Evolutionary conservation across 2,888 invertebrate species (phyloP).

Genomic region (Drosophila quasianomalipes): DNA sequence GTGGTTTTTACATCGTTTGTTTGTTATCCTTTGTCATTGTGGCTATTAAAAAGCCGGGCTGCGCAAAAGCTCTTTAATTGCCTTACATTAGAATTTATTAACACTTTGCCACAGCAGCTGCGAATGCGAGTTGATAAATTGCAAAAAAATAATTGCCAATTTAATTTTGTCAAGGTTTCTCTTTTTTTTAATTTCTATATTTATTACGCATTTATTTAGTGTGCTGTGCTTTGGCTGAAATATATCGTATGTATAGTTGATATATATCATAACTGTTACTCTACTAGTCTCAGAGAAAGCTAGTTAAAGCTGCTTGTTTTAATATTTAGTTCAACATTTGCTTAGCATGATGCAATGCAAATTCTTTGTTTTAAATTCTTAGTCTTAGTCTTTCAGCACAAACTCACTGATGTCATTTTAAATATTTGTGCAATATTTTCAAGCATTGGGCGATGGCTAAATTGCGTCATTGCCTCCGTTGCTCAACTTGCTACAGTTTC

Average conservation of each 20-base stretch:
- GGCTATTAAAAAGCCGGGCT: conserved; percentile 51
- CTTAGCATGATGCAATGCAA: conserved; percentile 31
- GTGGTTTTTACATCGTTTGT: conserved; percentile 34
- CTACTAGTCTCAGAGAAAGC: background rate
- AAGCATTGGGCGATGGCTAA: conserved; percentile 29
- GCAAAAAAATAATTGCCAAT: conserved; percentile 4
- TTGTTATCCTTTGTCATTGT: conserved; percentile 23
- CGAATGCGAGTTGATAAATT: conserved; percentile 8
- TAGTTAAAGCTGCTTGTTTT: background rate
- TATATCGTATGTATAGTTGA: no score
- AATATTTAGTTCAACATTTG: background rate
- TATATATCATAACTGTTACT: background rate
- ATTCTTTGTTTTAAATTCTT: background rate
- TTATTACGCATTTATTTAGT: conserved; percentile 5
- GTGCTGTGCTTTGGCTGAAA: background rate
- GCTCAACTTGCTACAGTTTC: conserved; percentile 18
- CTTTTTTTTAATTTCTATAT: background rate
- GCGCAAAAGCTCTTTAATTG: conserved; percentile 61
- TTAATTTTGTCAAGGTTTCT: conserved; percentile 3
- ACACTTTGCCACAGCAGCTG: conserved; percentile 49
- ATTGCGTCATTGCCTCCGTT: conserved; percentile 44
- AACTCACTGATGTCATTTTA: conserved; percentile 54
- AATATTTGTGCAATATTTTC: conserved; percentile 55
- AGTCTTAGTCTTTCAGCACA: background rate
- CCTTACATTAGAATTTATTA: conserved; percentile 71